Base-by-base conservation (phyloP, 2,113 vertebrate species). In the Anoplopoma fimbria region DNA sequence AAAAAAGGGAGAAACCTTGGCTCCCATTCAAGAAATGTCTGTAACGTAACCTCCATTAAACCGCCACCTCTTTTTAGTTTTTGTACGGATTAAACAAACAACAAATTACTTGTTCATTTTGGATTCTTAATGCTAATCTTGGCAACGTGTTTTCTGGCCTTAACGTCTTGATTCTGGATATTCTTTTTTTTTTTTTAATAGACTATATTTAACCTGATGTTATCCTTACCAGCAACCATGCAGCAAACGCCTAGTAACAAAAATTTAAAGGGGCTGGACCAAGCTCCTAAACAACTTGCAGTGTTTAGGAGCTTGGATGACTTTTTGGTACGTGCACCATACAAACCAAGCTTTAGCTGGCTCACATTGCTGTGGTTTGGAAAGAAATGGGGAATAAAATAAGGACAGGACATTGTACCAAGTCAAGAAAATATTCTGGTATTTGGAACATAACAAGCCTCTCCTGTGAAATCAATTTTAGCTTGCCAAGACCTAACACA, bases 391-490 rank as follows among this genome's bases (percentile, higher is more conserved):
- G 33, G 2, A 70, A 38, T 63, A n/a, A 74, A 63, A 76, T 31
- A 47, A 69, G 68, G 9, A 42, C 61, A 47, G 31, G 51, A 69
- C 62, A 23, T n/a, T 36, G 25, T 19, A 40, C 17, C 38, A 51
- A 79, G 31, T n/a, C 49, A 40, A 65, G 21, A 60, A 67, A 51
- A 76, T 72, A 85, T 73, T 73, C 75, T 71, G 29, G 36, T 69
- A 51, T 87, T 75, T 82, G 57, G 55, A 86, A 51, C 51, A 64
- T 49, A 69, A 80, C 51, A 75, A 78, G 31, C n/a, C 65, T 76
- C 68, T 78, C 19, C 83, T 87, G 70, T 86, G 36, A 89, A 89
- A 89, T 86, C 70, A 77, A 49, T 81, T 75, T 27, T 36, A 64
- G 61, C 65, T 71, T 67, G 47, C 85, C 77, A 83, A 72, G 51